These are phyloP conservation scores for Hyperoplus lanceolatus DNA, from an alignment of 2,797 vertebrate species.

Conservation along the genomic window DNA sequence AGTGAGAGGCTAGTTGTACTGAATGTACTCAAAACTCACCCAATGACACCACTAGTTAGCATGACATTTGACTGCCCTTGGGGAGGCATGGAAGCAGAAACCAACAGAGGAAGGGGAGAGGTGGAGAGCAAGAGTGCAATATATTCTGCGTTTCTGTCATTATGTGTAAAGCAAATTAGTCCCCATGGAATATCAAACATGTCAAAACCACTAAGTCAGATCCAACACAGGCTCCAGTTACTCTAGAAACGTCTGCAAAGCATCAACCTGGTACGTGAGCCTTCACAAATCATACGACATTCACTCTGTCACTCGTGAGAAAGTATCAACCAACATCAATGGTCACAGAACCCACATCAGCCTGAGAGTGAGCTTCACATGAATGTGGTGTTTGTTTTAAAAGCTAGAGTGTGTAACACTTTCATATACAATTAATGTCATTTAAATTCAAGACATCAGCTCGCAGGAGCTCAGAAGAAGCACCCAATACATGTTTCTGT, in stretches of 20 bases:
- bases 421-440: no score
- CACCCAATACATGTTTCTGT: no score
- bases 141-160: conserved; percentile 50
- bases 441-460: no score
- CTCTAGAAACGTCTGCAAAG: conserved; percentile 31
- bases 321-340: background rate
- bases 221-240: conserved; percentile 33
- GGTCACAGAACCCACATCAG: background rate
- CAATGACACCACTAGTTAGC: conserved; percentile 50
- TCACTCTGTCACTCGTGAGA: background rate
- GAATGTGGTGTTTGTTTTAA: background rate
- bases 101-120: background rate
- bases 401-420: background rate
- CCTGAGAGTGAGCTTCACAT: background rate
- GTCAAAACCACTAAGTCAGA: conserved; percentile 54
- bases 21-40: conserved; percentile 34
- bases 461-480: no score
- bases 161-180: conserved; percentile 53
- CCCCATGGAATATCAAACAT: conserved; percentile 37
- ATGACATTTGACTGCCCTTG: conserved; percentile 50
- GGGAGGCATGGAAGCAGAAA: conserved; percentile 41
- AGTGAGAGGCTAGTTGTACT: conserved; percentile 44
- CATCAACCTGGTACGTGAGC: conserved; percentile 26
- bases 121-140: conserved; percentile 27
- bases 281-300: background rate